Conservation (phyloP, 1,140 invertebrate genomes). For the Drosophila willistoni region DNA sequence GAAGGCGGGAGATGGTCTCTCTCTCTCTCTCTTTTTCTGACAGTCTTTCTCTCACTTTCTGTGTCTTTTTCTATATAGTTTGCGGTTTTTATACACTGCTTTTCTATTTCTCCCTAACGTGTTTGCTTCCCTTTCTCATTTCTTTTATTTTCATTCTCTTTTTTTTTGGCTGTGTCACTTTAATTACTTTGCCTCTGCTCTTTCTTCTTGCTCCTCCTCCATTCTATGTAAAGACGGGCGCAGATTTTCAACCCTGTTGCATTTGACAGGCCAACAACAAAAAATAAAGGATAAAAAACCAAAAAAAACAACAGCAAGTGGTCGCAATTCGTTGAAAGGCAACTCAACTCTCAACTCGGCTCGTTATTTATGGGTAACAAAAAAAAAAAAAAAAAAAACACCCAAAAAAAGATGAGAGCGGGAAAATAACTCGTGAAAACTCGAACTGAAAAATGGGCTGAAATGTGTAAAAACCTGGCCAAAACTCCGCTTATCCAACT, state of each 20-base stretch:
- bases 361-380: slow-evolving; percentile 69
- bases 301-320: slow-evolving; percentile 4
- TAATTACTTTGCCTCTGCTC: slow-evolving; percentile 62
- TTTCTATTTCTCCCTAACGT: background rate
- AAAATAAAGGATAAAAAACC: background rate
- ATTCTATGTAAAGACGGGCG: slow-evolving; percentile 55
- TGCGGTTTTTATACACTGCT: slow-evolving; percentile 42
- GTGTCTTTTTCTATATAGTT: slow-evolving; percentile 27
- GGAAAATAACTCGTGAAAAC: slow-evolving; percentile 32
- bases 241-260: slow-evolving; percentile 70
- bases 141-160: background rate
- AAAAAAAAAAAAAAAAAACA: slow-evolving; percentile 27
- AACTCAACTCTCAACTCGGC: slow-evolving; percentile 67
- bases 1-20: background rate
- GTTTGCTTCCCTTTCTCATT: slow-evolving; percentile 18
- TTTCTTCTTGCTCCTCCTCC: background rate
- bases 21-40: background rate
- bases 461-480: slow-evolving; percentile 39
- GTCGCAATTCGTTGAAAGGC: slow-evolving; percentile 52
- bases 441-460: slow-evolving; percentile 55
- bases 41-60: background rate
- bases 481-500: slow-evolving; percentile 6
- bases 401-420: background rate
- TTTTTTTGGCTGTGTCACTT: slow-evolving; percentile 51
- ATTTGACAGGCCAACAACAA: slow-evolving; percentile 58